Evolutionary conservation across 2,113 vertebrate species (phyloP), one percentile per base, ranked within the genome.

Genomic region (Psettodes erumei): DNA sequence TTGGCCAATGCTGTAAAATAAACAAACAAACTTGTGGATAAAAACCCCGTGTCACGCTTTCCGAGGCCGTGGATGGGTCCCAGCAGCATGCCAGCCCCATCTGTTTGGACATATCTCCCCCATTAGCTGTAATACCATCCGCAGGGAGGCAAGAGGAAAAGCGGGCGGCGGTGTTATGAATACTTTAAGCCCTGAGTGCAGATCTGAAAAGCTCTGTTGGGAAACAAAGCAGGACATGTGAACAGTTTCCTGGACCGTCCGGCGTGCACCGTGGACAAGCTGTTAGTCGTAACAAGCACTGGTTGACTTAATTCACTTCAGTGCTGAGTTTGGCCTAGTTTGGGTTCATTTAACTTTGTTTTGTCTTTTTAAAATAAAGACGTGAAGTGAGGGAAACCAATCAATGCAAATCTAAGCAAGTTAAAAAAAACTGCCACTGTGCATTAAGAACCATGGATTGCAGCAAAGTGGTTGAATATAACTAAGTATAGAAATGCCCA

Each of bases 71-170:
- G 35, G 69, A 60, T 42, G 54, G 58, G 33, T 54, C 11, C 60
- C 30, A 9, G 61, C 30, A 40, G 72, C 27, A 2, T 38, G 84
- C 73, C 87, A 79, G 61, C 80, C 75, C 86, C 86, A 84, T 90
- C 89, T 88, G 88, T 53, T 77, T 55, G 67, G 84, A 79, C 84
- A 53, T 71, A 81, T 71, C 80, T 62, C 79, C 64, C 82, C 77
- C 62, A 88, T 88, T 87, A 88, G 82, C 51, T 58, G 64, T 73
- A 77, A 85, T 78, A 35, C 72, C 5, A 15, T 87, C 84, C 84
- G 75, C 3, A 0, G 86, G 84, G 82, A 88, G 58, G 64, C 38
- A 38, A 30, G 67, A 79, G 71, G 61, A 79, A 71, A 69, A 47
- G 75, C 81, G 77, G 71, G 65, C 79, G 69, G 86, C 54, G 40